Conservation (phyloP, 2,888 invertebrate species). For the Leptothorax acervorum region DNA sequence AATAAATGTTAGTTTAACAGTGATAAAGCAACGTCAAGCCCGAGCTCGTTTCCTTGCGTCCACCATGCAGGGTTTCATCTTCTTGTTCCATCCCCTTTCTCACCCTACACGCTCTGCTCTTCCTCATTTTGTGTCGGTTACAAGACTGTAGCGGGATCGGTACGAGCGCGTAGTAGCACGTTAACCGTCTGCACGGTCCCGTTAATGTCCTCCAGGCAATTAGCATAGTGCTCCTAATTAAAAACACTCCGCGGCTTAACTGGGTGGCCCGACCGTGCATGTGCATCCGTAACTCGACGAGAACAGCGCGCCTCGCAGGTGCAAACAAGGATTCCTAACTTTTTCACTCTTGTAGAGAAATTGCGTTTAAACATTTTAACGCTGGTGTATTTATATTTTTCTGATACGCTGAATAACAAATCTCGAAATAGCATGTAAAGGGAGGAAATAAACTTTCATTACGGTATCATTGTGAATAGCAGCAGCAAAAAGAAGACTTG, state of each 20-base stretch:
- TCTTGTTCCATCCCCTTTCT: constrained; percentile 41
- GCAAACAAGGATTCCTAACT: constrained; percentile 9
- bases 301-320: constrained; percentile 31
- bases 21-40: constrained; percentile 70
- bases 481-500: background rate
- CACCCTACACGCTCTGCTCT: background rate
- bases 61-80: constrained; percentile 19
- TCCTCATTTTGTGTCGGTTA: constrained; percentile 36
- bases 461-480: constrained; percentile 36
- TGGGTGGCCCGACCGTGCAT: constrained; percentile 35
- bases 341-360: constrained; percentile 4
- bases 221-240: constrained; percentile 76
- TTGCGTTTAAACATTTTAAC: background rate
- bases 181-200: constrained; percentile 61
- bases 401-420: background rate
- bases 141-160: constrained; percentile 56
- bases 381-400: background rate
- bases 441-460: constrained; percentile 8
- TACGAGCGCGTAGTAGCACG: constrained; percentile 49
- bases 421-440: background rate
- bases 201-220: constrained; percentile 75
- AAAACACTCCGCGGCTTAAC: constrained; percentile 70
- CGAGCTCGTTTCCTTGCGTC: constrained; percentile 5
- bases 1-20: constrained; percentile 73
- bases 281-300: constrained; percentile 25